Conservation (phyloP, 2,888 invertebrate genomes). For the Spilarctia lutea region DNA sequence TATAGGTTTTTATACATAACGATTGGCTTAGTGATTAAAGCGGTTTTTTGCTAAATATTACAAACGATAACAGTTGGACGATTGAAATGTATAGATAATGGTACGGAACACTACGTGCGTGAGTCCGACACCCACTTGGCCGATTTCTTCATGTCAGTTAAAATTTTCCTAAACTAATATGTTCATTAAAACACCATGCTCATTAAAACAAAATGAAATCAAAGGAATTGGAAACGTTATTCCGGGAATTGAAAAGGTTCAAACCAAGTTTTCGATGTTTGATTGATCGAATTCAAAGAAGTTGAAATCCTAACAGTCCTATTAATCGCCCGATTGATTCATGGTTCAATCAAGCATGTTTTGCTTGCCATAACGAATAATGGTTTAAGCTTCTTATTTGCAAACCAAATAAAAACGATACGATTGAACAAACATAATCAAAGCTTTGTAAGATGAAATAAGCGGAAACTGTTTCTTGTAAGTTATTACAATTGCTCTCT, state of each 20-base stretch:
- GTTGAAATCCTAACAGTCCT: not conserved
- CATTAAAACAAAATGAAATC: not conserved
- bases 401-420: slow-evolving; percentile 4
- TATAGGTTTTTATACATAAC: no score
- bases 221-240: not conserved
- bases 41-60: no score
- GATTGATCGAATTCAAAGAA: not conserved
- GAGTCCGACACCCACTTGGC: no score
- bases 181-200: not conserved
- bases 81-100: no score
- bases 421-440: not conserved
- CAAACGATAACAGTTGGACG: no score
- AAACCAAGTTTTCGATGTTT: not conserved
- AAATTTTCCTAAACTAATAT: no score
- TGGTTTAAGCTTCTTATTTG: not conserved
- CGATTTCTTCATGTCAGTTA: no score
- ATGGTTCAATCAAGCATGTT: not conserved
- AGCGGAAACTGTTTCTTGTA: not conserved
- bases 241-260: not conserved
- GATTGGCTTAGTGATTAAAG: no score
- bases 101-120: no score
- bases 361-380: not conserved
- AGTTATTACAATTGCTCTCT: not conserved
- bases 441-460: not conserved
- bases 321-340: slow-evolving; percentile 2